Evolutionary conservation across 1,140 invertebrate species (phyloP).

Genomic region (Macrocentrus cingulum): DNA sequence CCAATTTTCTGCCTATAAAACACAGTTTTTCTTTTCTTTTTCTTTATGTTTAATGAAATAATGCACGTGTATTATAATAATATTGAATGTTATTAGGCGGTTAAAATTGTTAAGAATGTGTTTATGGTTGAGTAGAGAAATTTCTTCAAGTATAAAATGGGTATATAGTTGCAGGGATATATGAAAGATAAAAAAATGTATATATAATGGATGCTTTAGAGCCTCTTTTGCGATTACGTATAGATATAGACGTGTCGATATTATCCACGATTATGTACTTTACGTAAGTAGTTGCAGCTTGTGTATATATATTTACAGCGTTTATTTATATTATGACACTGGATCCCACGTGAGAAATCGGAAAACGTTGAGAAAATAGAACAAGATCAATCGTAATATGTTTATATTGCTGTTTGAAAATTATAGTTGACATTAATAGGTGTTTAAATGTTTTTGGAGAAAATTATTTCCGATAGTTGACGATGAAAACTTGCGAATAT

Average conservation of each 20-base stretch:
- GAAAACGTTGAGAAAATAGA: too few relatives aligned
- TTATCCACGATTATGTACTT: conserved; percentile 10
- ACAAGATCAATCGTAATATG: too few relatives aligned
- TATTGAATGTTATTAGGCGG: neutral
- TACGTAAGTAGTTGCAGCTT: conserved; percentile 11
- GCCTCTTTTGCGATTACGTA: conserved; percentile 11
- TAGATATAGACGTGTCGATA: conserved; percentile 10
- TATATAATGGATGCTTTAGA: conserved; percentile 14
- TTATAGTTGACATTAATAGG: too few relatives aligned
- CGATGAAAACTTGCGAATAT: too few relatives aligned
- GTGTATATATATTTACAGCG: conserved; percentile 2
- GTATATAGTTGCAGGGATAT: conserved; percentile 3
- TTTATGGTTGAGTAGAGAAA: conserved; percentile 14
- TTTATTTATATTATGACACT: conserved; percentile 4
- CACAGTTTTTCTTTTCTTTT: neutral
- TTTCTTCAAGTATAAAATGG: conserved; percentile 2
- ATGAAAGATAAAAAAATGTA: neutral
- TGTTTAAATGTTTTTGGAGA: too few relatives aligned
- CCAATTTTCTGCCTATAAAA: neutral
- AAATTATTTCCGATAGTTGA: too few relatives aligned
- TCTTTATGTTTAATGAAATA: neutral
- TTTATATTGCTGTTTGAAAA: too few relatives aligned
- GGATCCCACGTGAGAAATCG: neutral
- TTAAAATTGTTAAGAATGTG: neutral
- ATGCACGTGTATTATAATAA: too few relatives aligned